Evolutionary conservation across 2,113 vertebrate genomes (phyloP), one percentile per base, ranked within the genome.

Genomic region (Ceyx melanurus): DNA sequence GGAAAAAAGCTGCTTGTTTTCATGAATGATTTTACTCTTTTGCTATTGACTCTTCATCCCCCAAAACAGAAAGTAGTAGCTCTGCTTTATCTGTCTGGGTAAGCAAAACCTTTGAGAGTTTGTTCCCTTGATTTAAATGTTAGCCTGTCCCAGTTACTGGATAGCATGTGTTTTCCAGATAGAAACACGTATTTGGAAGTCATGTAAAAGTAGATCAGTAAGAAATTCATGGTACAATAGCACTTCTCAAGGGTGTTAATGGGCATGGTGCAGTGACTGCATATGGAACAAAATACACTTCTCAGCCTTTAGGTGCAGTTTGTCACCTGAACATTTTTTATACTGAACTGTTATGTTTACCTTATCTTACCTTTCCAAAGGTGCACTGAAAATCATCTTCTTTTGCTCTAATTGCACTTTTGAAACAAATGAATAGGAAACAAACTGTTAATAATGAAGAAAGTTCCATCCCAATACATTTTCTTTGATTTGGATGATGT

Each of bases 1-100:
- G 91, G 79, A 33, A 83, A 95, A 95, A 96, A 96, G 87, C 85
- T 91, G 89, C 83, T 95, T 93, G 89, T 94, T 96, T 93, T 92
- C 60, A 31, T 86, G 35, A 71, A 80, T 26, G 25, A 77, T 89
- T 95, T 86, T 85, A 65, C 48, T 93, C 28, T 61, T 72, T 87
- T 78, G 26, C 48, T 86, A 50, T 64, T 89, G 76, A 86, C 4
- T 15, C 48, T 91, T 93, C 82, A 88, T 57, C 82, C 50, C 50
- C 61, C 65, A 71, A 88, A 91, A 88, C 13, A 92, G 92, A 86
- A 96, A 91, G 51, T 45, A 67, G 20, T 56, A 13, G 82, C 28
- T 93, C 67, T 86, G 56, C 51, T 86, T 91, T 90, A 31, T 73
- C 21, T 89, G 40, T 56, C 67, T 57, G 18, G 48, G 43, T 89